Evolutionary conservation across 2,797 vertebrate genomes (phyloP).

Genomic region (Mustela erminea): DNA sequence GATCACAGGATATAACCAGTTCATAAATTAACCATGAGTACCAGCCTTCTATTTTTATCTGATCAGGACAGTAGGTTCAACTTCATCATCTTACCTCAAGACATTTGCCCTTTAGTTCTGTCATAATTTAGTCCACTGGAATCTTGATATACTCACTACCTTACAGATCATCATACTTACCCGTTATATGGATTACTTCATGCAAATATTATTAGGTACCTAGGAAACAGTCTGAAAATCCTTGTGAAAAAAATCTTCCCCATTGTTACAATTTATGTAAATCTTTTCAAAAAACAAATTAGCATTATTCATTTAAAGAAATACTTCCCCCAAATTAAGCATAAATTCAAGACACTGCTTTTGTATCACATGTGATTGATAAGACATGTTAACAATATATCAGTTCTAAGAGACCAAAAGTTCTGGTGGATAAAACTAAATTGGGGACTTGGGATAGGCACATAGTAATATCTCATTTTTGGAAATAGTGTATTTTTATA

Average conservation of each 20-base stretch:
- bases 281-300: background rate
- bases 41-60: background rate
- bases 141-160: background rate
- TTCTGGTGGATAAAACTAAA: background rate
- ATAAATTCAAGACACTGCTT: background rate
- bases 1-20: background rate
- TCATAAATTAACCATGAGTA: background rate
- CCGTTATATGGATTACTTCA: background rate
- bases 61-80: background rate
- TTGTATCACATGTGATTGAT: background rate
- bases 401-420: background rate
- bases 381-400: background rate
- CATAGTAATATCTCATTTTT: background rate
- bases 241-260: background rate
- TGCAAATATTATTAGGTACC: background rate
- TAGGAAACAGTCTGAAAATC: background rate
- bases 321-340: background rate
- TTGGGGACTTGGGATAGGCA: background rate
- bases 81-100: background rate
- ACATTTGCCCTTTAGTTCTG: background rate
- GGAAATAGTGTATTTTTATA: background rate
- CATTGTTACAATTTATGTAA: background rate
- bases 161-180: background rate
- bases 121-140: background rate
- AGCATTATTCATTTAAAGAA: background rate